Evolutionary conservation across 2,888 invertebrate genomes (phyloP).

Genomic region (Augochlorella aurata): DNA sequence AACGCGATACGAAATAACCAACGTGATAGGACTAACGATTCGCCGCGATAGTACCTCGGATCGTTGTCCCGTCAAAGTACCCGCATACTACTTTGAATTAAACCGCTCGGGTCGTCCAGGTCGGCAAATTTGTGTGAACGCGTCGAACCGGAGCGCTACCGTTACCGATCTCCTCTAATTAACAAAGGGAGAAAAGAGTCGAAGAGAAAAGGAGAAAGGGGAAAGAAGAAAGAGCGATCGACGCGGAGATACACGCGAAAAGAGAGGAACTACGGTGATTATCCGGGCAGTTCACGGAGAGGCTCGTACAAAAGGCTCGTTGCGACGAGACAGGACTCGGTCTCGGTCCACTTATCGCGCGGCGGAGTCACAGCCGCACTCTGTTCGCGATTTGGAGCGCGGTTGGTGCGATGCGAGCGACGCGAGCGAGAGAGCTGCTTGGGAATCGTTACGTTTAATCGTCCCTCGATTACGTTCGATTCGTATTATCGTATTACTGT

Average conservation of each 20-base stretch:
- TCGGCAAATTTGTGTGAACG: neutral
- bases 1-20: neutral
- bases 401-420: slow-evolving; percentile 23
- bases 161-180: slow-evolving; percentile 1
- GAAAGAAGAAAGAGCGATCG: neutral
- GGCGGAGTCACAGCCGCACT: slow-evolving; percentile 62
- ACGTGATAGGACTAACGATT: neutral
- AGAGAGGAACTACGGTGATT: slow-evolving; percentile 31
- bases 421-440: neutral
- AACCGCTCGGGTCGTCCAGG: neutral
- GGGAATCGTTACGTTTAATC: neutral
- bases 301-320: slow-evolving; percentile 60
- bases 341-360: slow-evolving; percentile 76
- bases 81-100: neutral
- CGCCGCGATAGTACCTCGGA: neutral
- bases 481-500: neutral
- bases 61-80: neutral
- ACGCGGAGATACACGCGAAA: neutral
- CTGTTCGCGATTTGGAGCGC: slow-evolving; percentile 67
- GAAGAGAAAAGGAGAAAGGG: neutral
- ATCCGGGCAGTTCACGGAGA: slow-evolving; percentile 45
- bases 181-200: neutral
- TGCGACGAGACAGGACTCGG: slow-evolving; percentile 70
- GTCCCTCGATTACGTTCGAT: slow-evolving; percentile 1
- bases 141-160: neutral